phyloP scores from a whole-genome alignment of 2,113 vertebrate species.

The Carettochelys insculpta region DNA sequence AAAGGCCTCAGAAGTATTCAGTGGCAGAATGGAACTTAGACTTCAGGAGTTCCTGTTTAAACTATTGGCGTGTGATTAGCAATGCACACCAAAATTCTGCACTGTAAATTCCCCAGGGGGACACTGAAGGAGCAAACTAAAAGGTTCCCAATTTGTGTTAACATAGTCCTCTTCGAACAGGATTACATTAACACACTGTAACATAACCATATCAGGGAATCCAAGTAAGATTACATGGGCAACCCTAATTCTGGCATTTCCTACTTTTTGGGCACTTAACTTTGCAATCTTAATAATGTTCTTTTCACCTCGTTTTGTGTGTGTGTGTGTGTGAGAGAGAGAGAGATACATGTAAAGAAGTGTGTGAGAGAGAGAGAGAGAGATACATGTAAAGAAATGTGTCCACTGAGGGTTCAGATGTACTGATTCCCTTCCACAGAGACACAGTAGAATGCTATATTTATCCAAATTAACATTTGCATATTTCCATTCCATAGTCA shows the following conservation, averaged over 20 bases:
- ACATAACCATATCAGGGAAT: no score
- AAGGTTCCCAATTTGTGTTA: not conserved
- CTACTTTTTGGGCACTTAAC: no score
- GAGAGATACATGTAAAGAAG: not conserved
- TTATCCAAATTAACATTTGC: not conserved
- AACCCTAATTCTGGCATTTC: not conserved
- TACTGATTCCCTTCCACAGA: not conserved
- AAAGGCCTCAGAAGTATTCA: not conserved
- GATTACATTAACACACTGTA: not conserved
- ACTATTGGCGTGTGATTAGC: not conserved
- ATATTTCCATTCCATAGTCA: not conserved
- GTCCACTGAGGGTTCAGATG: not conserved
- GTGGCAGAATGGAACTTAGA: not conserved
- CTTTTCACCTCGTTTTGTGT: no score
- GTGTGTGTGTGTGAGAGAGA: no score
- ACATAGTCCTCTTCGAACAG: not conserved
- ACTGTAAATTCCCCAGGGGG: not conserved
- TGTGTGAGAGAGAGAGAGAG: no score
- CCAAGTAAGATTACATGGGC: no score
- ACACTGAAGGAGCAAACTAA: not conserved
- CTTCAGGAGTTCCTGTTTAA: not conserved
- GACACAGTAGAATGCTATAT: not conserved
- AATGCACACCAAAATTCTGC: not conserved
- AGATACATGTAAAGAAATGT: not conserved
- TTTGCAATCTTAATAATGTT: no score